Base-by-base conservation (phyloP, 2,113 vertebrate species). In the Electrona antarctica region DNA sequence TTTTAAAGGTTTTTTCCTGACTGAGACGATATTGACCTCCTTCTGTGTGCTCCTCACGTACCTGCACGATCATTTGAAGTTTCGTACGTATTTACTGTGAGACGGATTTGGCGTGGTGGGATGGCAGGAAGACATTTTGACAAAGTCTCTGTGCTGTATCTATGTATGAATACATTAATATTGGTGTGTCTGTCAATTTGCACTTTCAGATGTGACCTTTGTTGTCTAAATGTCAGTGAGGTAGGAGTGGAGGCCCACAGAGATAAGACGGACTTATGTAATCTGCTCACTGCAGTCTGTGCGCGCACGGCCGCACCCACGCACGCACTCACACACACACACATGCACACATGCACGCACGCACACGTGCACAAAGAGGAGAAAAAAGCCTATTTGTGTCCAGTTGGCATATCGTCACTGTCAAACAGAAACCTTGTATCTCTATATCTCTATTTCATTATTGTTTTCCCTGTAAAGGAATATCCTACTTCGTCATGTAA, bases 191-290 rank as follows among this genome's bases (percentile, higher is more conserved):
- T 83, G 79, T 87, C 87, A 85, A 92, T 93, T 92, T 92, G 91
- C 87, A 93, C 90, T 93, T 94, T 92, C 87, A 92, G 86, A 94
- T 94, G 89, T 92, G 92, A 94, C 92, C 93, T 93, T 94, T 93
- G 90, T 91, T 92, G 89, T 94, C 89, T 90, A 94, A 94, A 94
- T 94, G 92, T 92, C 92, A 94, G 86, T 61, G 82, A 89, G 87
- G 89, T 86, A 85, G 82, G 82, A 84, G 89, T 82, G 87, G 76
- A 85, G 87, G 85, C 83, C 84, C 82, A 87, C 85, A 81, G 87
- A 87, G 85, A 84, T 82, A 87, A 83, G 79, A 80, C 70, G 68
- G 72, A 74, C 69, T 93, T 93, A 92, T 86, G 82, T 91, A 92
- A 92, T 87, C 70, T 79, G 79, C 79, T 80, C 81, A 60, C 77